These are phyloP conservation scores for Acanthiza pusilla DNA, from an alignment of 2,797 vertebrate genomes.

Conservation along the genomic window DNA sequence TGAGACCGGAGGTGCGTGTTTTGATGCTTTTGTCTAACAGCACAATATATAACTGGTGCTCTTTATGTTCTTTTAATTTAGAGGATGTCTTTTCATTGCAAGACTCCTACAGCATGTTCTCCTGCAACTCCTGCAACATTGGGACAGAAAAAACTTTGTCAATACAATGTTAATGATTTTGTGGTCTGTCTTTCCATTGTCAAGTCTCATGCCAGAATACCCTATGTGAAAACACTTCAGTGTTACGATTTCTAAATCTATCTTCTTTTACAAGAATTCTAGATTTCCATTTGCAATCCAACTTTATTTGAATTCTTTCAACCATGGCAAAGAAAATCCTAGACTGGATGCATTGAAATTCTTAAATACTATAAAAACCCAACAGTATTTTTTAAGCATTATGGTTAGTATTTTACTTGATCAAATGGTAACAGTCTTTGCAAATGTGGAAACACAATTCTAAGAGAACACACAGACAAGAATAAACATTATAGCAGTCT, in stretches of 20 bases:
- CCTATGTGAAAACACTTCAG: fast-evolving
- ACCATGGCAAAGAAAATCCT: background rate
- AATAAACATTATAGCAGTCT: background rate
- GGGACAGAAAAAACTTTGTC: background rate
- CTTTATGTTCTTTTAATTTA: background rate
- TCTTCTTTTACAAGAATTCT: background rate
- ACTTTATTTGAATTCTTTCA: background rate
- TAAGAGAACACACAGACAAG: background rate
- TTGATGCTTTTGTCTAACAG: background rate
- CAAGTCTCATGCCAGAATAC: background rate
- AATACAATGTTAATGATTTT: background rate
- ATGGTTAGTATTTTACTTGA: background rate
- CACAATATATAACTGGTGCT: background rate
- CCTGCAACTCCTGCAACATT: background rate
- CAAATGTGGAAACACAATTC: background rate
- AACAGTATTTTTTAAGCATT: background rate
- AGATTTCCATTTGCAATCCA: background rate
- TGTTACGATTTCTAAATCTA: background rate
- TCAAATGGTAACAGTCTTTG: background rate
- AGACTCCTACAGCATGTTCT: background rate
- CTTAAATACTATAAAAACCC: background rate
- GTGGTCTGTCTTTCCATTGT: background rate
- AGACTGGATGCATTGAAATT: background rate
- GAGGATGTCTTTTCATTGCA: background rate
- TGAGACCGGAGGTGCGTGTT: background rate